Evolutionary conservation across 2,888 invertebrate genomes (phyloP), one percentile per base, ranked within the genome.

Genomic region (Hermodice carunculata): DNA sequence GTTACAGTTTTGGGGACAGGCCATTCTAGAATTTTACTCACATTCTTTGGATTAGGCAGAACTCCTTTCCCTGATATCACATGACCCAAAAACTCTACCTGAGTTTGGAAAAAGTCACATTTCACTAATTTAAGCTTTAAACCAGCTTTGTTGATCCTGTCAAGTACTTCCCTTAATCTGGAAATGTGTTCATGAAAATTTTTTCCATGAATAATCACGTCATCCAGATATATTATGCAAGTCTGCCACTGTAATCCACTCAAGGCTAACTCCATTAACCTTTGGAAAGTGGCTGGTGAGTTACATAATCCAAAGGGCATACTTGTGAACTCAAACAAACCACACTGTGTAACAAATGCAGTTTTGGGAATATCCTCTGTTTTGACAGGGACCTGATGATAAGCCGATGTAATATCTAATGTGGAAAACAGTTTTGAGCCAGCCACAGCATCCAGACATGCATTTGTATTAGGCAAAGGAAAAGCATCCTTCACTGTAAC

Each of bases 251-350:
- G 60, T 34, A 60, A n/a, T 14, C 37, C 51, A n/a, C 19, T 26
- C 28, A 49, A 49, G 11, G 26, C 19, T 5, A 17, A 24, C 26
- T 49, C 28, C 28, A 49, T 49, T 26, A 60, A 19, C 26, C 28
- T 26, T 26, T 40, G 49, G 22, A 51, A 60, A 11, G 51, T 37
- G 2, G 37, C 26, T 22, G 60, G 60, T 5, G 32, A 28, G 26
- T 49, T 51, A 28, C 29, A 29, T 4, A 34, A 34, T 34, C 60
- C 60, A 22, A 52, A 49, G 8, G 60, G 52, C 60, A 52, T 51
- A 3, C 37, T 3, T 17, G 14, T 53, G 17, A 11, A 60, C 26
- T 49, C 42, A 37, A 34, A 60, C 17, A 49, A 32, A 3, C 49
- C 40, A 3, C 31, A n/a, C 3, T 29, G 48, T 4, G n/a, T 40